Percentiles rank a stretch among this genome's conserved stretches.
Evolutionary conservation across 2,113 vertebrate species (phyloP).

Genomic region (Jacana jacana): DNA sequence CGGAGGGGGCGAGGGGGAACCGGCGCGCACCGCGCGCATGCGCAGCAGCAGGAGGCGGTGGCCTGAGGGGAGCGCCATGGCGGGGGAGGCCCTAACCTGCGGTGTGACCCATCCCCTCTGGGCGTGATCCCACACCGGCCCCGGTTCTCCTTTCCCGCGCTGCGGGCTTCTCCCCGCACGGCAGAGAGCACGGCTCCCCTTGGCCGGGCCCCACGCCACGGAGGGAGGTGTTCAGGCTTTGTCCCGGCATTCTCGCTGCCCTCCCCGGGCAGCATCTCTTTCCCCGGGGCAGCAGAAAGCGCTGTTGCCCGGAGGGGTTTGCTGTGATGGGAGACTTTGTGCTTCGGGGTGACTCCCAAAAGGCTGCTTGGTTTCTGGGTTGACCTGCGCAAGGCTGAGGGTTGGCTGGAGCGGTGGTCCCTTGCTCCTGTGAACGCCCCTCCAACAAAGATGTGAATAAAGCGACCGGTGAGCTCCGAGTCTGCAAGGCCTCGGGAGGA

Average conservation of each 20-base stretch:
- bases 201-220: rapidly evolving
- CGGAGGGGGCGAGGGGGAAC: too few relatives aligned
- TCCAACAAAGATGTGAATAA: too few relatives aligned
- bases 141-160: too few relatives aligned
- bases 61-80: neutral
- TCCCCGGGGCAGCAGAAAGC: rapidly evolving
- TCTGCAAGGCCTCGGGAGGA: neutral
- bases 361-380: neutral
- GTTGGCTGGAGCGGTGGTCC: too few relatives aligned
- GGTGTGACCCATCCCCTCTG: rapidly evolving
- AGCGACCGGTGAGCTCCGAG: rapidly evolving
- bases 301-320: neutral
- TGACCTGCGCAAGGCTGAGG: rapidly evolving
- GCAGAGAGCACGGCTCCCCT: neutral
- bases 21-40: neutral
- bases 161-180: neutral
- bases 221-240: neutral
- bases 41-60: neutral
- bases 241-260: too few relatives aligned
- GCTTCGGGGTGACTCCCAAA: rapidly evolving
- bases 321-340: neutral
- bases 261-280: neutral
- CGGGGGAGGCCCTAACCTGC: rapidly evolving
- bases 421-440: too few relatives aligned
- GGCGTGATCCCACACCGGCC: neutral